Conservation (phyloP, 2,888 invertebrate genomes). For the Philopedon plagiatum region DNA sequence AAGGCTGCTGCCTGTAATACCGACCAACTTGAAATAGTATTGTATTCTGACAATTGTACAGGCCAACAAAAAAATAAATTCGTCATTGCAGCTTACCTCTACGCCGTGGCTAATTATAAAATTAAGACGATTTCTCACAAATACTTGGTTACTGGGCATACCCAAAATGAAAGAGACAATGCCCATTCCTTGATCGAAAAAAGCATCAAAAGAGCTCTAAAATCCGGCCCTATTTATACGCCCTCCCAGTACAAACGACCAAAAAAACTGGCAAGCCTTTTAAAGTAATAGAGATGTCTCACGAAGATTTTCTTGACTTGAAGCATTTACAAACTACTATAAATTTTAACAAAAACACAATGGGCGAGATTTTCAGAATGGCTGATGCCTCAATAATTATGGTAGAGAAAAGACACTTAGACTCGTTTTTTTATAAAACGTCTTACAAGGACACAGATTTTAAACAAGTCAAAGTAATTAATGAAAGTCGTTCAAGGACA, state of each 20-base stretch:
- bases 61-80: constrained; percentile 44
- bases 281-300: background rate
- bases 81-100: constrained; percentile 17
- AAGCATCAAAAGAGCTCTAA: background rate
- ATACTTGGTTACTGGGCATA: too few relatives aligned
- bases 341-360: background rate
- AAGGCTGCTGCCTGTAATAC: constrained; percentile 8
- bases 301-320: too few relatives aligned
- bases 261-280: background rate
- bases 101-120: constrained; percentile 27
- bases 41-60: constrained; percentile 58
- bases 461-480: background rate
- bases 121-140: constrained; percentile 30
- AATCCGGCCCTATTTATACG: background rate
- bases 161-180: background rate
- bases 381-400: background rate
- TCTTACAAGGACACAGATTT: background rate
- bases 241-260: background rate
- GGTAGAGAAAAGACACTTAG: background rate
- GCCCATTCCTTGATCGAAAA: background rate
- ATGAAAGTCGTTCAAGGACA: background rate
- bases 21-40: constrained; percentile 49
- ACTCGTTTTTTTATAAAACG: background rate
- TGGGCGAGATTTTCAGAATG: background rate
- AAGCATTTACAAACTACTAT: background rate